A percentile compares a stretch with the other conserved stretches of the same genome.
phyloP scores from a whole-genome alignment of 2,888 invertebrate genomes.

The Phaedon cochleariae region DNA sequence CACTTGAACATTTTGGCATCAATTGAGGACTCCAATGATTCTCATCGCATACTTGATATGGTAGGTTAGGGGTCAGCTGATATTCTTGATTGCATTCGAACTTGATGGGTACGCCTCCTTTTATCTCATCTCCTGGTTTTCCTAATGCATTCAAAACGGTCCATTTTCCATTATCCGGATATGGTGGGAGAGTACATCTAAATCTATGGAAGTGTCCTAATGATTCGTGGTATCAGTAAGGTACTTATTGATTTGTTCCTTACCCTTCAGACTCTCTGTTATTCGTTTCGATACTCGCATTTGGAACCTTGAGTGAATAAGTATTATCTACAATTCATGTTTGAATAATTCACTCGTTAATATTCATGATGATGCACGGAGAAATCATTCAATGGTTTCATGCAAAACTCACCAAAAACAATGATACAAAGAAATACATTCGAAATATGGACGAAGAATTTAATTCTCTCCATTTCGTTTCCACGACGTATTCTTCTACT shows the following conservation, averaged over 20 bases:
- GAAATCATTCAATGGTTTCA: no score
- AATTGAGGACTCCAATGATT: slow-evolving; percentile 17
- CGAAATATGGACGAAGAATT: no score
- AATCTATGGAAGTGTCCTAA: not conserved
- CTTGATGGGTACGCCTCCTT: slow-evolving; percentile 17
- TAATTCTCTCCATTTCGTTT: no score
- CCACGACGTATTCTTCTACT: no score
- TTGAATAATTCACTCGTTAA: no score
- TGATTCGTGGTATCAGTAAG: not conserved
- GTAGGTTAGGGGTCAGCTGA: slow-evolving; percentile 11
- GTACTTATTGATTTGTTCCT: not conserved
- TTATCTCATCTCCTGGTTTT: slow-evolving; percentile 23
- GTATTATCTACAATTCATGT: no score
- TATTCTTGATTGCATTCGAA: slow-evolving; percentile 28
- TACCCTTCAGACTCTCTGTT: not conserved
- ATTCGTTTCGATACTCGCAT: not conserved
- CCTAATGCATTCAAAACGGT: slow-evolving; percentile 20
- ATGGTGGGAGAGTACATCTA: slow-evolving; percentile 23
- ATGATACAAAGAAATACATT: no score
- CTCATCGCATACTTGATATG: slow-evolving; percentile 25
- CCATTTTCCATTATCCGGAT: slow-evolving; percentile 31
- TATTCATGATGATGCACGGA: no score
- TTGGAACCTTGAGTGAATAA: not conserved
- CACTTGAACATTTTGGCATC: slow-evolving; percentile 31
- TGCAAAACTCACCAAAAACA: no score